A percentile compares a stretch with the other conserved stretches of the same genome.
Evolutionary conservation across 2,113 vertebrate genomes (phyloP).

Genomic region (Pseudorectes ferrugineus): DNA sequence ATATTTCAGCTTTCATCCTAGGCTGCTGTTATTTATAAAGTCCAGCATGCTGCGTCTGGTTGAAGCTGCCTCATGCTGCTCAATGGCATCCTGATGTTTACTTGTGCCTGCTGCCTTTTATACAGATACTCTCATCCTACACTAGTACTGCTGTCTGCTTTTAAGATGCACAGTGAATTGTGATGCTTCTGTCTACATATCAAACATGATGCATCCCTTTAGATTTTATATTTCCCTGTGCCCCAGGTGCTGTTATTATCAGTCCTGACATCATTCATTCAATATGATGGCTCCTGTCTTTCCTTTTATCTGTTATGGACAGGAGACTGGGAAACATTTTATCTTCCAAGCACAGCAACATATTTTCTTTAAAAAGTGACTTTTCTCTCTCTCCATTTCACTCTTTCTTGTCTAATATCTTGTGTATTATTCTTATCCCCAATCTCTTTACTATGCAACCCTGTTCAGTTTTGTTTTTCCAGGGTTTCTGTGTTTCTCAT

Average conservation of each 20-base stretch:
- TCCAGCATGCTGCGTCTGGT: not conserved
- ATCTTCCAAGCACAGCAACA: constrained; percentile 15
- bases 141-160: not conserved
- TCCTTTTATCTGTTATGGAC: constrained; percentile 52
- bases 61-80: not conserved
- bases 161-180: not conserved
- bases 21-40: not conserved
- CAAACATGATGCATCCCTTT: constrained; percentile 29
- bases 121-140: not conserved
- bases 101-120: not conserved
- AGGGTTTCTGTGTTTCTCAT: not conserved
- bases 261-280: constrained; percentile 28
- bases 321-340: constrained; percentile 51
- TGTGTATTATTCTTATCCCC: not conserved
- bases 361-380: constrained; percentile 18
- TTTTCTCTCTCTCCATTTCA: not conserved
- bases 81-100: not conserved
- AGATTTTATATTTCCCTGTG: constrained; percentile 23
- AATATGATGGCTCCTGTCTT: constrained; percentile 31
- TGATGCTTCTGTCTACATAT: constrained; percentile 25
- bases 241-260: constrained; percentile 24
- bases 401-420: not conserved
- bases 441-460: not conserved
- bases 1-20: not conserved
- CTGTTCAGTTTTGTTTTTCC: not conserved